Evolutionary conservation across 2,797 vertebrate species (phyloP).

Genomic region (Octomys mimax): DNA sequence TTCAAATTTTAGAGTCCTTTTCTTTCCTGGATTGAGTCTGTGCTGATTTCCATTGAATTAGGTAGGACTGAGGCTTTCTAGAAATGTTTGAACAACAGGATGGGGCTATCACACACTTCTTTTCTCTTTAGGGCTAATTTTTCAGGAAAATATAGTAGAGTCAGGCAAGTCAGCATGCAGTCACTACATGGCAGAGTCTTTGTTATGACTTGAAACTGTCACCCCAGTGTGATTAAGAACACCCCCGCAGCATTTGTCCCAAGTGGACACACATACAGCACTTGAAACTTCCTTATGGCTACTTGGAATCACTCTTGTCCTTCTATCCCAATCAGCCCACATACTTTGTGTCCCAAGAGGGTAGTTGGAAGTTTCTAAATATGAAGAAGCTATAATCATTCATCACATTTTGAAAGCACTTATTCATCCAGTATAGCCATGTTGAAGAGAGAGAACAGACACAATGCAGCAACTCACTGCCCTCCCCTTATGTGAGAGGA

Average conservation of each 20-base stretch:
- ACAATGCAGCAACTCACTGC: background rate
- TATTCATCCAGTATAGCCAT: background rate
- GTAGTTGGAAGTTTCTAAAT: background rate
- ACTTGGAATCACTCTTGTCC: background rate
- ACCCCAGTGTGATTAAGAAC: background rate
- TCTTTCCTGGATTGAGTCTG: too few species aligned
- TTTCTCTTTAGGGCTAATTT: background rate
- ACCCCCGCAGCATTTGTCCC: too few species aligned
- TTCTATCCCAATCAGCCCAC: background rate
- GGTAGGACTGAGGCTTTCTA: too few species aligned
- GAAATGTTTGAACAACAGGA: too few species aligned
- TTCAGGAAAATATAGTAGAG: background rate
- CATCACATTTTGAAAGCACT: background rate
- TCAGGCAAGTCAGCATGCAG: background rate
- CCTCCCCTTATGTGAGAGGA: background rate
- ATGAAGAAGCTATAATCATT: background rate
- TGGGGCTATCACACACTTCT: too few species aligned
- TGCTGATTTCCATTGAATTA: too few species aligned
- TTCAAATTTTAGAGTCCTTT: too few species aligned
- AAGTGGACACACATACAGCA: background rate
- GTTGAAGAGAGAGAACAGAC: background rate
- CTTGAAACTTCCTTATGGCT: background rate
- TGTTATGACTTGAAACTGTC: background rate
- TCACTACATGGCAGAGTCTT: background rate
- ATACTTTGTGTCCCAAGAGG: background rate